These are phyloP conservation scores for Drosophila ambigua DNA, from an alignment of 1,140 invertebrate species.

Conservation along the genomic window DNA sequence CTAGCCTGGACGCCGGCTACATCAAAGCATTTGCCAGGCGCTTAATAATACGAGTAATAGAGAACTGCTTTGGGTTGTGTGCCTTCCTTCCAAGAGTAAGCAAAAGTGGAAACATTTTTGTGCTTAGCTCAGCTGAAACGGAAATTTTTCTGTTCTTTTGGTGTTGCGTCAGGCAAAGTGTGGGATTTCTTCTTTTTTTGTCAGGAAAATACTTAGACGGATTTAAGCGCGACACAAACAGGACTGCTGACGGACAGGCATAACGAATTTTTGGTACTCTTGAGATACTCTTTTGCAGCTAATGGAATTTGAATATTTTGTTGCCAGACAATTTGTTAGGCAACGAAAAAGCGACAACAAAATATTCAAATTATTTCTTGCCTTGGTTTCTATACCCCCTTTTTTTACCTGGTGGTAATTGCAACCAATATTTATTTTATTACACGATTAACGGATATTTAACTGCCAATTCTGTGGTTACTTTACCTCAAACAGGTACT, in stretches of 20 bases:
- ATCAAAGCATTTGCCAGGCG: slow-evolving; percentile 54
- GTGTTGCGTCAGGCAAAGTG: slow-evolving; percentile 59
- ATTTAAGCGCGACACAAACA: slow-evolving; percentile 80
- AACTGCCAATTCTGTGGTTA: too few species aligned
- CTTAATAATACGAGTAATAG: slow-evolving; percentile 70
- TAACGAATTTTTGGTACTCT: slow-evolving; percentile 26
- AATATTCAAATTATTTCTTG: too few species aligned
- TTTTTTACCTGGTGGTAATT: too few species aligned
- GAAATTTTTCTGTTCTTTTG: slow-evolving; percentile 64
- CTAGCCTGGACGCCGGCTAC: slow-evolving; percentile 33
- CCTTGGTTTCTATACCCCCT: not conserved
- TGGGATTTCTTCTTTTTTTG: slow-evolving; percentile 11
- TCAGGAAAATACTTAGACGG: slow-evolving; percentile 71
- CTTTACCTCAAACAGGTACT: too few species aligned
- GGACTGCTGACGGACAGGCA: slow-evolving; percentile 20
- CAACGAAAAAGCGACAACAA: too few species aligned
- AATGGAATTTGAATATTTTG: too few species aligned
- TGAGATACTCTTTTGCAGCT: too few species aligned
- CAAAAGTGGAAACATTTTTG: slow-evolving; percentile 77
- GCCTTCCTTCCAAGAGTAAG: slow-evolving; percentile 33
- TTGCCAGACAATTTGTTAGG: too few species aligned
- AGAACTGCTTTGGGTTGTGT: slow-evolving; percentile 53
- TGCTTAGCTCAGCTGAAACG: slow-evolving; percentile 81
- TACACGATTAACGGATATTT: too few species aligned
- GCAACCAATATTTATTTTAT: too few species aligned